These are phyloP conservation scores for Lamellibrachia satsuma DNA, from an alignment of 2,888 invertebrate species.

Conservation along the genomic window DNA sequence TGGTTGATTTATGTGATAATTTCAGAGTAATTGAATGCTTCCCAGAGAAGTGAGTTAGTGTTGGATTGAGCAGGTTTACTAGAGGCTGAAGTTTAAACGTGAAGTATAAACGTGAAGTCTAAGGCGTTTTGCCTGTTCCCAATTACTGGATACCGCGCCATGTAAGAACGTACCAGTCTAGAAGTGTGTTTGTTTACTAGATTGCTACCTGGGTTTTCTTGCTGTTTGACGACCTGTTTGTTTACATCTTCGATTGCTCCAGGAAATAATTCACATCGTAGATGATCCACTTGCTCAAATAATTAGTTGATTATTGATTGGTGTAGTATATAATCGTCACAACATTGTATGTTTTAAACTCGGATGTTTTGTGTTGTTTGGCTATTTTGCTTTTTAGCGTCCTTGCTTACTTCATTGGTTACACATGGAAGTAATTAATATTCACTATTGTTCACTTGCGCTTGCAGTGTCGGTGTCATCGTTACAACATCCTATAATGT, in stretches of 20 bases:
- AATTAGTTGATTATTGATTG: neutral
- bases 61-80: no score
- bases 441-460: neutral
- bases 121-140: no score
- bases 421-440: neutral
- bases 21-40: no score
- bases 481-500: no score
- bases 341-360: neutral
- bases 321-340: neutral
- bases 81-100: no score
- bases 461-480: neutral
- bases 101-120: no score
- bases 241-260: neutral
- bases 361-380: neutral
- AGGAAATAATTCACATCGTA: neutral
- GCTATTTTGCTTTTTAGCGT: neutral
- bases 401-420: neutral
- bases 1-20: no score
- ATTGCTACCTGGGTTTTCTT: neutral
- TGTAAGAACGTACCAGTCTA: no score
- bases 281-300: neutral
- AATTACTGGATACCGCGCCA: no score
- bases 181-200: no score
- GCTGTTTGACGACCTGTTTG: neutral
- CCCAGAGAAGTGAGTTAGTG: no score